Evolutionary conservation across 1,140 invertebrate species (phyloP).

Genomic region (Aricia agestis): DNA sequence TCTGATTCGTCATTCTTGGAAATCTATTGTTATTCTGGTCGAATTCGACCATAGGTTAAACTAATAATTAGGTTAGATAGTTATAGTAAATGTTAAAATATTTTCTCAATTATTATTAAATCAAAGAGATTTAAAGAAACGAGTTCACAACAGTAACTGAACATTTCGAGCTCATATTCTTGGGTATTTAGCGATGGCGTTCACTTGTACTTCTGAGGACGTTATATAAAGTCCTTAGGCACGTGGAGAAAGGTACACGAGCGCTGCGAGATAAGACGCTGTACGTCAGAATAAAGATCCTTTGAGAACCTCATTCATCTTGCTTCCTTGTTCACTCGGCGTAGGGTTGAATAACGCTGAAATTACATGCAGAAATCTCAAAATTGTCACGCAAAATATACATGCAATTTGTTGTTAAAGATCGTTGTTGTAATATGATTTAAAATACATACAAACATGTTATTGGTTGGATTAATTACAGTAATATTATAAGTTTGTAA

Average conservation of each 20-base stretch:
- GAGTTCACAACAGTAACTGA: neutral
- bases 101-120: too few species aligned
- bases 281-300: conserved; percentile 20
- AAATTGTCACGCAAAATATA: neutral
- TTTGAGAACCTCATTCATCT: conserved; percentile 22
- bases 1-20: too few species aligned
- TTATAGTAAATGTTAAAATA: too few species aligned
- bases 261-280: conserved; percentile 24
- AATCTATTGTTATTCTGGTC: too few species aligned
- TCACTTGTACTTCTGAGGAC: conserved; percentile 8
- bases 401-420: too few species aligned
- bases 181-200: neutral
- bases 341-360: neutral
- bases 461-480: too few species aligned
- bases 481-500: too few species aligned
- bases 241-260: conserved; percentile 23
- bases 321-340: conserved; percentile 16
- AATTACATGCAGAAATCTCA: neutral
- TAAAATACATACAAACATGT: too few species aligned
- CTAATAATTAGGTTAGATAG: too few species aligned
- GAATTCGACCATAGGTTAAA: too few species aligned
- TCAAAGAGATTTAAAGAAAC: too few species aligned
- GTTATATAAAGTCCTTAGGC: conserved; percentile 24
- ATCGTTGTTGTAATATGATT: too few species aligned
- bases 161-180: neutral